Evolutionary conservation across 92 coral and sea anemone species (phyloP), one percentile per base, ranked within the genome.

Genomic region (Hydrozoanthus gracilis): DNA sequence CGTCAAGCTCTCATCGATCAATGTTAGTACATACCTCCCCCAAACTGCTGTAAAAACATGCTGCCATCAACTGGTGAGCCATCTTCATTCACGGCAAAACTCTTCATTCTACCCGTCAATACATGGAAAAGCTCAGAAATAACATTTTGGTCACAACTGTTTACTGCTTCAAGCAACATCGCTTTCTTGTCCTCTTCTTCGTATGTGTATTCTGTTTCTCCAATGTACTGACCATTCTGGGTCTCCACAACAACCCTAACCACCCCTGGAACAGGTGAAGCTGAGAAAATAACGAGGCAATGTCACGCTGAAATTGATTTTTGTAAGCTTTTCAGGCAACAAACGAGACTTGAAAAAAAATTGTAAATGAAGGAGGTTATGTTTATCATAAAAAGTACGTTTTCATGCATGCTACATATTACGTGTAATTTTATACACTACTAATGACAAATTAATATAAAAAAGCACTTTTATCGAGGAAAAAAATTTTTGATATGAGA

Each of bases 231-330:
- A 68, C 84, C 84, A 62, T 11, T 0, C 11, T 61, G 73, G 7
- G 84, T 62, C 44, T 61, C 47, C 27, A 79, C 84, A 79, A 79
- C 84, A 62, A 79, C 84, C 16, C 60, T 61, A 5, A 60, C 84
- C 16, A 10, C 17, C 62, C 72, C 72, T 16, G 84, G 84, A 46
- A 61, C 73, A 55, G 73, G 46, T n/a, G 84, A 62, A 5, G 56
- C 84, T 79, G 46, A 62, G 27, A 48, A 50, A 74, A 50, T 11
- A 27, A 27, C 39, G 39, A 27, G 39, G 39, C 39, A 27, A 27
- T 27, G 39, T 27, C 39, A 0, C 0, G 39, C 39, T 27, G 39
- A 27, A 27, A 27, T 27, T 0, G 39, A 27, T 27, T 27, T 27
- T 27, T 27, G 2, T 27, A 2, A 27, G 39, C 0, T 27, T 27